A percentile compares a stretch with the other conserved stretches of the same genome.
phyloP scores from a whole-genome alignment of 2,888 invertebrate genomes.

The Tachina lurida region DNA sequence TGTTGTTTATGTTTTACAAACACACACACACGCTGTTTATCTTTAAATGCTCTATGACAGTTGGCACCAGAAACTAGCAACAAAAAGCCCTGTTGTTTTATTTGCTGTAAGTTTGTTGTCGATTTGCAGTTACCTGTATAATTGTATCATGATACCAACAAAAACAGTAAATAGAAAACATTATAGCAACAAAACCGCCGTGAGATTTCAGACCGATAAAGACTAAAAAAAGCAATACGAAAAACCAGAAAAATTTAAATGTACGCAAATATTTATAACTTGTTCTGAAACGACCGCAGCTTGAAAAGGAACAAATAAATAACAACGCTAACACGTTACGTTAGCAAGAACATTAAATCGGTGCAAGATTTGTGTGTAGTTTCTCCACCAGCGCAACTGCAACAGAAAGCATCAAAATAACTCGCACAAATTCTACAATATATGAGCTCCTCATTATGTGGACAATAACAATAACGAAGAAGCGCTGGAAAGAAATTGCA shows the following conservation, averaged over 20 bases:
- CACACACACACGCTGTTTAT: too few species aligned
- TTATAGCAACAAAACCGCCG: conserved; percentile 29
- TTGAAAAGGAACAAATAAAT: conserved; percentile 11
- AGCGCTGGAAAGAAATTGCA: conserved; percentile 77
- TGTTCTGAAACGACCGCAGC: conserved; percentile 35
- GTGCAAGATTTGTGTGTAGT: neutral
- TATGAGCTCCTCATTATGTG: conserved; percentile 67
- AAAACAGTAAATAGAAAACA: conserved; percentile 35
- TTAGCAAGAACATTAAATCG: conserved; percentile 26
- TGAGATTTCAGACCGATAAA: conserved; percentile 37
- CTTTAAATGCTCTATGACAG: too few species aligned
- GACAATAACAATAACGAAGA: conserved; percentile 76
- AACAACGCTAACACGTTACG: conserved; percentile 30
- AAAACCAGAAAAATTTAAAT: conserved; percentile 42
- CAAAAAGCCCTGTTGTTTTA: too few species aligned
- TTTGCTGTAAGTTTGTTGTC: too few species aligned
- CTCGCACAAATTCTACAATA: neutral
- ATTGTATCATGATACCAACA: too few species aligned
- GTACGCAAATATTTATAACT: conserved; percentile 50
- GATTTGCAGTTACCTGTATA: too few species aligned
- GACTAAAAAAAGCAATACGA: conserved; percentile 19
- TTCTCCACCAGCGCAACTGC: conserved; percentile 5
- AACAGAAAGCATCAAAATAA: conserved; percentile 18
- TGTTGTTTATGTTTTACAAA: too few species aligned
- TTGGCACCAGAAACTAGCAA: too few species aligned